These are phyloP conservation scores for Drymonia ruficornis DNA, from an alignment of 2,888 invertebrate genomes.

Conservation along the genomic window DNA sequence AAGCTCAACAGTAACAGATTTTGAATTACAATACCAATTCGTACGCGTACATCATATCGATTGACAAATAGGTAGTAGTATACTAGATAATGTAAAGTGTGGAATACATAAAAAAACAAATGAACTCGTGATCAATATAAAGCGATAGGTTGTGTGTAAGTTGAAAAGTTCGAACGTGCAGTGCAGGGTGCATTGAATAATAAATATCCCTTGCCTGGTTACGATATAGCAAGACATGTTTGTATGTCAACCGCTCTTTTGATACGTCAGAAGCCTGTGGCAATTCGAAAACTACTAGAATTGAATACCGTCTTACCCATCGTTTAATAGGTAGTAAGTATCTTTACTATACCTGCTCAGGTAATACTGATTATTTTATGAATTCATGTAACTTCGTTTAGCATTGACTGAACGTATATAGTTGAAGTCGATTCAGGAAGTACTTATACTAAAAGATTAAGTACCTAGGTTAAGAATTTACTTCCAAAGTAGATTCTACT, in stretches of 20 bases:
- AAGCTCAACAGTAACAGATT: slow-evolving; percentile 14
- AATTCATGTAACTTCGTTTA: background rate
- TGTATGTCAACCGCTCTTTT: slow-evolving; percentile 27
- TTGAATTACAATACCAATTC: slow-evolving; percentile 11
- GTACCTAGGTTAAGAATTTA: no score
- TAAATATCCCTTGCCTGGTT: slow-evolving; percentile 71
- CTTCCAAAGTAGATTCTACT: no score
- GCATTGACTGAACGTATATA: no score
- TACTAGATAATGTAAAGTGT: no score
- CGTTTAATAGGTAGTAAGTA: slow-evolving; percentile 15
- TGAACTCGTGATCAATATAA: slow-evolving; percentile 29
- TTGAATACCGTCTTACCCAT: slow-evolving; percentile 17
- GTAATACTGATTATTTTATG: background rate
- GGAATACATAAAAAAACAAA: slow-evolving; percentile 15
- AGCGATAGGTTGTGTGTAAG: no score
- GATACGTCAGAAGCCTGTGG: slow-evolving; percentile 58
- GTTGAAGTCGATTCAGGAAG: no score
- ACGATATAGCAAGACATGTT: slow-evolving; percentile 57
- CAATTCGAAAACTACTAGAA: slow-evolving; percentile 47
- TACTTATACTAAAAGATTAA: no score
- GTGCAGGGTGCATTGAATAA: slow-evolving; percentile 60
- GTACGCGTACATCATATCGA: slow-evolving; percentile 7
- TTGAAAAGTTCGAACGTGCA: slow-evolving; percentile 55
- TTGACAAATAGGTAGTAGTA: background rate
- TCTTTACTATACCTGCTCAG: background rate